Percentiles rank a stretch among this genome's conserved stretches.
Evolutionary conservation across 2,797 vertebrate genomes (phyloP).

Genomic region (Anableps anableps): DNA sequence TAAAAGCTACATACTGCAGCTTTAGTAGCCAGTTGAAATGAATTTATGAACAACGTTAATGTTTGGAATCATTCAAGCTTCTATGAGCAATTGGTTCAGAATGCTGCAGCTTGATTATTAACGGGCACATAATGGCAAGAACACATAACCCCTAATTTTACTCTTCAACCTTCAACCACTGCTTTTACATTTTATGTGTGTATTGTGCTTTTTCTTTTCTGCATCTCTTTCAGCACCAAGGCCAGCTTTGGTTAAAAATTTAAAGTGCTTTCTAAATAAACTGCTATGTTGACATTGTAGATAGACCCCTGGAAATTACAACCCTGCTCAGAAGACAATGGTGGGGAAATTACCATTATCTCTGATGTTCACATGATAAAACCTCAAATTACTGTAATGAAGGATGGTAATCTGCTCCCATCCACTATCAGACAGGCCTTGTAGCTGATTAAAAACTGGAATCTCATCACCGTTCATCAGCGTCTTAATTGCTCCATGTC

Average conservation of each 20-base stretch:
- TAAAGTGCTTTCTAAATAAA: constrained; percentile 3
- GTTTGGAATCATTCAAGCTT: not conserved
- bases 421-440: not conserved
- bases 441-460: constrained; percentile 14
- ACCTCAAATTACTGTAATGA: not conserved
- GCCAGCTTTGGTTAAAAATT: not conserved
- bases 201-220: too few relatives aligned
- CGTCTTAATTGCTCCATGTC: constrained; percentile 17
- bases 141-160: not conserved
- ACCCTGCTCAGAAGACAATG: not conserved
- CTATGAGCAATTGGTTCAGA: too few relatives aligned
- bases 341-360: constrained; percentile 5
- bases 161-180: not conserved
- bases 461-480: not conserved
- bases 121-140: too few relatives aligned
- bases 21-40: too few relatives aligned
- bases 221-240: not conserved
- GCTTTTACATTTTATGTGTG: not conserved
- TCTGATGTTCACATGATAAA: constrained; percentile 14
- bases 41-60: too few relatives aligned
- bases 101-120: too few relatives aligned
- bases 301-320: not conserved
- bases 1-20: too few relatives aligned
- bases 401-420: not conserved
- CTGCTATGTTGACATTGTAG: not conserved